These are phyloP conservation scores for Ceratina calcarata DNA, from an alignment of 1,140 invertebrate genomes.

Conservation along the genomic window DNA sequence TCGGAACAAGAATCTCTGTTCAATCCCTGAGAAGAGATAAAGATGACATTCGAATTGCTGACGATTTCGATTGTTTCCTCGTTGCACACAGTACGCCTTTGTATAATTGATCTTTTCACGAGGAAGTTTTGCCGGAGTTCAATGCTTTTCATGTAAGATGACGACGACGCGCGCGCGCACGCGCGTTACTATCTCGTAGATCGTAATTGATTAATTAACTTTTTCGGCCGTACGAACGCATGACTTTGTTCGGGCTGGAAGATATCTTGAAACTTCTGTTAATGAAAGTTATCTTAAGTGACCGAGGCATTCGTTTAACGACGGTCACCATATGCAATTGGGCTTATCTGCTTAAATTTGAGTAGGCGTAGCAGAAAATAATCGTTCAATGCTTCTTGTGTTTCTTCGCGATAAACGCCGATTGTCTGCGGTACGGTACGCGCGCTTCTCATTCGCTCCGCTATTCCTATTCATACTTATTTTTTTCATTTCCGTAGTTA, in stretches of 20 bases:
- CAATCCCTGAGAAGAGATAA: background rate
- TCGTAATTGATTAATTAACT: conserved; percentile 45
- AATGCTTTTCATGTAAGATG: background rate
- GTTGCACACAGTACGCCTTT: background rate
- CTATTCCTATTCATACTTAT: too few relatives aligned
- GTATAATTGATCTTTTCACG: background rate
- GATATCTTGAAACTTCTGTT: conserved; percentile 22
- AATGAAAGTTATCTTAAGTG: conserved; percentile 26
- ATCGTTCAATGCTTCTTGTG: conserved; percentile 16
- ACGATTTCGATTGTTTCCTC: background rate
- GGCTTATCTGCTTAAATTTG: conserved; percentile 37
- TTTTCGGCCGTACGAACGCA: conserved; percentile 38
- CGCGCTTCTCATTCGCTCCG: too few relatives aligned
- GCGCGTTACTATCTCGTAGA: background rate
- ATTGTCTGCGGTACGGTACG: background rate
- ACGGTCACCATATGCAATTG: conserved; percentile 23
- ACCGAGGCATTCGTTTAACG: conserved; percentile 5
- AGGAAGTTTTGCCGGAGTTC: background rate
- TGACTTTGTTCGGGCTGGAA: background rate
- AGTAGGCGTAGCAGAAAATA: conserved; percentile 34
- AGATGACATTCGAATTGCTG: background rate
- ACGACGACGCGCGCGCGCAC: background rate
- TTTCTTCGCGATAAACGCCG: conserved; percentile 24
- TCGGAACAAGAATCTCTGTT: background rate
- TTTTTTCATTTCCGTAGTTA: too few relatives aligned